These are phyloP conservation scores for Xylota sylvarum DNA, from an alignment of 2,888 invertebrate genomes.

Conservation along the genomic window DNA sequence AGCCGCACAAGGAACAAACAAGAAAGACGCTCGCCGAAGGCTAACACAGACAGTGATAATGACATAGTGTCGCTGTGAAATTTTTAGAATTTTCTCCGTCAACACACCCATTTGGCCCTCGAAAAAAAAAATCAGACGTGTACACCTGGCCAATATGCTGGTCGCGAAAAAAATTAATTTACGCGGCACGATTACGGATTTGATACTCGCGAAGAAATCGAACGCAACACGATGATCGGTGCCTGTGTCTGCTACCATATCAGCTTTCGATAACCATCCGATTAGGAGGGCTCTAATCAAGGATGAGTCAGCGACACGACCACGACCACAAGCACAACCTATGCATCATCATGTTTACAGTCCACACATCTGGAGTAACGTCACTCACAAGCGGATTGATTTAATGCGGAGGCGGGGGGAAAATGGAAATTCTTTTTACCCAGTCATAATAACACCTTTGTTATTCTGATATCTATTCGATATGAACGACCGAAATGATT, in stretches of 20 bases:
- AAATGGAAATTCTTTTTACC: conserved; percentile 15
- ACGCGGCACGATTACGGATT: conserved; percentile 66
- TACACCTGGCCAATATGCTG: conserved; percentile 6
- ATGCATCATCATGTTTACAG: conserved; percentile 66
- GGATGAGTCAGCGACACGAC: conserved; percentile 59
- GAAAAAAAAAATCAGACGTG: not conserved
- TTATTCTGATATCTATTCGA: conserved; percentile 5
- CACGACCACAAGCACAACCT: conserved; percentile 34
- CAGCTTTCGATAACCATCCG: conserved; percentile 62
- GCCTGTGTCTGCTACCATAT: conserved; percentile 50
- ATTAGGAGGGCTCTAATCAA: conserved; percentile 52
- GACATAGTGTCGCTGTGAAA: conserved; percentile 19
- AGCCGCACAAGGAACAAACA: conserved; percentile 4
- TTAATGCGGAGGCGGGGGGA: not conserved
- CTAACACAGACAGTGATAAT: not conserved
- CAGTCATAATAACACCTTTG: conserved; percentile 30
- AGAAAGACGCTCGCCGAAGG: conserved; percentile 31
- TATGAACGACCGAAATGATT: conserved; percentile 46
- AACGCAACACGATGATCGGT: conserved; percentile 52
- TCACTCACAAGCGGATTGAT: conserved; percentile 22
- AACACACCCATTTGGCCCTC: not conserved
- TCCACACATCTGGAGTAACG: conserved; percentile 57
- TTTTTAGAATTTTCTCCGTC: conserved; percentile 21
- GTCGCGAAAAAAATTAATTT: conserved; percentile 53
- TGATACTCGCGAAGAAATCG: conserved; percentile 42